These are phyloP conservation scores for Chymomyza costata DNA, from an alignment of 1,140 invertebrate species.

Conservation along the genomic window DNA sequence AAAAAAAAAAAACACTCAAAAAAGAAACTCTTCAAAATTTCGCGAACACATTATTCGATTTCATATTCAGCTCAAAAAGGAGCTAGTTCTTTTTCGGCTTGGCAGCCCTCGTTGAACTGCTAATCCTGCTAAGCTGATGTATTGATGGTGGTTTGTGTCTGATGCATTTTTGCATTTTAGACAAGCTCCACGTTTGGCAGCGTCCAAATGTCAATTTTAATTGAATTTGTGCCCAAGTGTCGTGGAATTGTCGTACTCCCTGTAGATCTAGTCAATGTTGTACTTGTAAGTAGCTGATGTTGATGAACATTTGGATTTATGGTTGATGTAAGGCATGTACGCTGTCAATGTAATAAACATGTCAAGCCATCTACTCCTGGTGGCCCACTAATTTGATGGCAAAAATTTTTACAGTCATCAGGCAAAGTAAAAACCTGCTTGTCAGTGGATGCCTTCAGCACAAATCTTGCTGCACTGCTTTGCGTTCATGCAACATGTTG, in stretches of 20 bases:
- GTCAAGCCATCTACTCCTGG: constrained; percentile 49
- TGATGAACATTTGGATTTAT: constrained; percentile 45
- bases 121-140: not conserved
- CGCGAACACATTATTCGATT: not conserved
- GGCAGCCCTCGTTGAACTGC: not conserved
- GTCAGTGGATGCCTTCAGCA: constrained; percentile 27
- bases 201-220: constrained; percentile 66
- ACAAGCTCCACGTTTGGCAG: not conserved
- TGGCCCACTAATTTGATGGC: constrained; percentile 57
- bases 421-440: constrained; percentile 31
- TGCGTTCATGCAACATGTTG: constrained; percentile 9
- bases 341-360: constrained; percentile 70
- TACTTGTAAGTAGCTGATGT: constrained; percentile 35
- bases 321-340: constrained; percentile 25
- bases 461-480: constrained; percentile 13
- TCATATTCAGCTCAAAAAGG: not conserved
- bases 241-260: not conserved
- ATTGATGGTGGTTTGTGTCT: not conserved
- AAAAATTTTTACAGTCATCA: not conserved
- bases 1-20: no score
- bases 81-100: not conserved
- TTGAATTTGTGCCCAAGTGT: constrained; percentile 54
- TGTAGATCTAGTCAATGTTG: not conserved
- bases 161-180: not conserved
- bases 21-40: no score